Evolutionary conservation across 92 coral and sea anemone genomes (phyloP).

Genomic region (Siderastrea siderea): DNA sequence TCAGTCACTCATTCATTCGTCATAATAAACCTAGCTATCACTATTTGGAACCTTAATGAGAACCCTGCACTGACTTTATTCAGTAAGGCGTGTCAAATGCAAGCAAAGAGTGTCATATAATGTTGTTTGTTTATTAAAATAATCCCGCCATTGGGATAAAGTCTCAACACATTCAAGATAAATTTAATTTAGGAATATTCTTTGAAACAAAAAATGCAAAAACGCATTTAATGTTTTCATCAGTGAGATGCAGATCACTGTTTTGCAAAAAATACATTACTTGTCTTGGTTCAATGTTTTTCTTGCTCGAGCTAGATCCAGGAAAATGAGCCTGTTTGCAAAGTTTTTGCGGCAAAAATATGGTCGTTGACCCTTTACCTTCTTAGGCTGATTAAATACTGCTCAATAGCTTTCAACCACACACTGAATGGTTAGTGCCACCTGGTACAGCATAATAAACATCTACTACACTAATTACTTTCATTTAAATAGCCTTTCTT

Average conservation of each 20-base stretch:
- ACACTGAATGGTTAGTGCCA: too few relatives aligned
- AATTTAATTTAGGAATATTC: slow-evolving; percentile 14
- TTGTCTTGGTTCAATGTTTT: neutral
- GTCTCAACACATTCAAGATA: neutral
- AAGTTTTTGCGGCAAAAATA: neutral
- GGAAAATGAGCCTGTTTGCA: too few relatives aligned
- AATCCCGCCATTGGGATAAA: slow-evolving; percentile 40
- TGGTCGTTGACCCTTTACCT: neutral
- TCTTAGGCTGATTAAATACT: neutral
- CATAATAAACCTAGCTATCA: neutral
- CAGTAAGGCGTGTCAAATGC: too few relatives aligned
- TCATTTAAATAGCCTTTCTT: too few relatives aligned
- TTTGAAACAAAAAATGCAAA: neutral
- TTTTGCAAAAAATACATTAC: neutral
- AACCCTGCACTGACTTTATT: too few relatives aligned
- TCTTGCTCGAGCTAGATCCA: too few relatives aligned
- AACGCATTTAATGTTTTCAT: neutral
- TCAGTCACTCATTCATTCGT: neutral
- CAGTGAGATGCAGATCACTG: neutral
- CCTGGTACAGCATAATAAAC: too few relatives aligned
- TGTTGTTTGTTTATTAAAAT: neutral
- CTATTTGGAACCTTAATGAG: too few relatives aligned
- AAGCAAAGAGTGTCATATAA: neutral
- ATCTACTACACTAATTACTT: too few relatives aligned
- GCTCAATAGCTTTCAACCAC: neutral